Base-by-base conservation (phyloP, 2,888 invertebrate genomes). In the Spodoptera littoralis region DNA sequence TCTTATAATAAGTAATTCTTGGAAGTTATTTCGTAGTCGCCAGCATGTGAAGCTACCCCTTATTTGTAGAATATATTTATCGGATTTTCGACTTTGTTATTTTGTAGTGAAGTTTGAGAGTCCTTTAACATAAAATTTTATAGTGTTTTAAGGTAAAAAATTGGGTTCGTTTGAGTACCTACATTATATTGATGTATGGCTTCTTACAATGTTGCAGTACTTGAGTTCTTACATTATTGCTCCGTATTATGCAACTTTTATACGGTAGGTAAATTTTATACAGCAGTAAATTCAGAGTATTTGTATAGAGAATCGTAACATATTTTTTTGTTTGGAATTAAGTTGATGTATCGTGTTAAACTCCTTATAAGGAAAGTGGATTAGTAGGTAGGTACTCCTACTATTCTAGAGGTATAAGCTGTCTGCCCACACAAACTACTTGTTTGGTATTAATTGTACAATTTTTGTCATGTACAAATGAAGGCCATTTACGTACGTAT, bases 1-100 rank as follows among this genome's bases (percentile, higher is more conserved):
- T 36, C 9, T 36, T 43, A 63, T 49, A 58, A 63, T 49, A 58
- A 64, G 64, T 42, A 70, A 64, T 72, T 74, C 70, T 70, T 18
- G 55, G 64, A 59, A 68, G 62, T 68, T 41, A 64, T 70, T 74
- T 58, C 18, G 18, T 41, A 3, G 63, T 47, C 2, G 46, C 13
- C 45, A 13, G 13, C 36, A 36, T 9, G 36, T 9, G 0, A 36
- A 36, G 36, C 6, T 36, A 36, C 9, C 36, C 36, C 9, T 36
- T 18, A 18, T 36, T 9, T 36, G 36, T 36, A 8, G 36, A 36
- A 36, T 9, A 2, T 63, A 52, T 68, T 42, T 46, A 9, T 11
- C 18, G 60, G 60, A 12, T n/a, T 43, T 24, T 44, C 44, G 62
- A 69, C 41, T 61, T 24, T 27, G 65, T 22, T 18, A 6, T 22